These are phyloP conservation scores for Ethmia dodecea DNA, from an alignment of 2,888 invertebrate species.

Conservation along the genomic window DNA sequence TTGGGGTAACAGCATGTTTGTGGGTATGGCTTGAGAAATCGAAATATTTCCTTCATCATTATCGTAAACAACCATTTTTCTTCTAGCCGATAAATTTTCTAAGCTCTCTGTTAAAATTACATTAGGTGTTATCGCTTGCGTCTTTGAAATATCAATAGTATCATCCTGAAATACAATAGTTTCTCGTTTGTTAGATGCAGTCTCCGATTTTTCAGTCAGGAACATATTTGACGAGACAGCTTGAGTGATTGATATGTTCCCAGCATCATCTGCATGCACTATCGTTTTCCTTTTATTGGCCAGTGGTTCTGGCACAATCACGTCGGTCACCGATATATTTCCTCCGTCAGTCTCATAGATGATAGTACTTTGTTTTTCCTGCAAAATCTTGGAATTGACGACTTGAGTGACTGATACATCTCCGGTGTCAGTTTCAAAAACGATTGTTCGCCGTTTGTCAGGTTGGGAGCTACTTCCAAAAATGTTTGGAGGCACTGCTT, in stretches of 20 bases:
- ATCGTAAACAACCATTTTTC: slow-evolving; percentile 24
- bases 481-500: slow-evolving; percentile 23
- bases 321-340: slow-evolving; percentile 1
- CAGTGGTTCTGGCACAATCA: too few relatives aligned
- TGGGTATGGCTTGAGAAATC: slow-evolving; percentile 25
- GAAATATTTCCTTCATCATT: slow-evolving; percentile 27
- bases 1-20: slow-evolving; percentile 16
- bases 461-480: not conserved
- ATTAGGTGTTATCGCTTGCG: too few relatives aligned
- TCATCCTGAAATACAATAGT: slow-evolving; percentile 25
- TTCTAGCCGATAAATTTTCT: slow-evolving; percentile 7
- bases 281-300: slow-evolving; percentile 19
- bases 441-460: slow-evolving; percentile 19
- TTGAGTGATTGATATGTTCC: slow-evolving; percentile 30
- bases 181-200: slow-evolving; percentile 18
- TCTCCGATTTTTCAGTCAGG: too few relatives aligned
- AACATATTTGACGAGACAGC: slow-evolving; percentile 21
- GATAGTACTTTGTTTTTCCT: too few relatives aligned
- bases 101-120: too few relatives aligned
- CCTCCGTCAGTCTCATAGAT: slow-evolving; percentile 5
- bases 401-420: too few relatives aligned
- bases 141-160: too few relatives aligned
- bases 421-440: slow-evolving; percentile 20
- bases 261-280: slow-evolving; percentile 23
- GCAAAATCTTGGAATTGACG: too few relatives aligned